Evolutionary conservation across 2,888 invertebrate species (phyloP), one percentile per base, ranked within the genome.

Genomic region (Scrobipalpa atriplicella): DNA sequence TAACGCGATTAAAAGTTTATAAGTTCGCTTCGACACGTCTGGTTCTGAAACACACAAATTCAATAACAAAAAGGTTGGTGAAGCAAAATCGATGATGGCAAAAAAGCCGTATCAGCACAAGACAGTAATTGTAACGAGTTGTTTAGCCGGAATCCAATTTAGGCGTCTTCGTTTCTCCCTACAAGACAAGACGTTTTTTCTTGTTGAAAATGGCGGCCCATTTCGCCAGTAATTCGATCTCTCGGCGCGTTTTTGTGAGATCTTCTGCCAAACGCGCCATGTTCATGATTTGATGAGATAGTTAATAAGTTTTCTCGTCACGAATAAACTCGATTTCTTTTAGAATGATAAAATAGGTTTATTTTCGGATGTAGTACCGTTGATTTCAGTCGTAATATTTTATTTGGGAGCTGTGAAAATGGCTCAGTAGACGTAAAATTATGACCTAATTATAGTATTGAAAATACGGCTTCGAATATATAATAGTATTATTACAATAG

Each of bases 121-220:
- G 43, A 62, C 60, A 70, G 63, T 67, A 78, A 81, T 80, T 77
- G 74, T 83, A 84, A 87, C 84, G 85, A 84, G 81, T 87, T 89
- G 87, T 87, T 87, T 87, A 76, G 79, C 76, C 71, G 68, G 80
- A 87, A 90, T 88, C 84, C 84, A 89, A 90, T 89, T 89, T 88
- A 75, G 66, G 68, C 77, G 76, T 71, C 68, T 66, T 60, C 64
- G 68, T 72, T 76, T 72, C 75, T 29, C 69, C 68, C 38, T 29
- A 36, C 43, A 47, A 19, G 13, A 56, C 29, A 63, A 63, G 63
- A 36, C 63, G 38, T 19, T 52, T 67, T 67, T 71, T 69, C 67
- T 64, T 65, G 66, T 67, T 67, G 73, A 75, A 77, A 79, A 75
- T 70, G 74, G 72, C 70, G 72, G 72, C 74, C 73, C 70, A 71